Evolutionary conservation across 2,888 invertebrate genomes (phyloP), one percentile per base, ranked within the genome.

Genomic region (Scaptomyza parva): DNA sequence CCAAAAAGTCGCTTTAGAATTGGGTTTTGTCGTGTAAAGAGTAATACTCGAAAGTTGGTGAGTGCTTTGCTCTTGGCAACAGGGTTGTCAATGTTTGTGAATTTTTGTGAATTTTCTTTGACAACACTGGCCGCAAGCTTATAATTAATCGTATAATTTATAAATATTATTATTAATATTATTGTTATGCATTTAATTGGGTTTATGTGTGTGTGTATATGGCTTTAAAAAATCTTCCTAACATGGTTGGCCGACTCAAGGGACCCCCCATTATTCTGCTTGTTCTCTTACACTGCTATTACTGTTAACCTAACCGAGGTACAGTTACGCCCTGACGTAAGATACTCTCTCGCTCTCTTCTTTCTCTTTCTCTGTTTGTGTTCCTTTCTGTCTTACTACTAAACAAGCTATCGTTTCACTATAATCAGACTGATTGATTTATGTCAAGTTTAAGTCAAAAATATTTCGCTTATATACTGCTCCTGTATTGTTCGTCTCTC

Each of bases 131-230:
- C 11, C 12, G 9, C 12, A 4, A 53, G 63, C 47, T 39, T 69
- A 54, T 54, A 53, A 47, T 22, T 57, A 55, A 48, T 55, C 54
- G 39, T 69, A 55, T 67, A 63, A 39, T 58, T 57, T 67, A 64
- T 79, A 69, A 69, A 75, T 71, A 51, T 58, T 52, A 26, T 57
- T 74, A 44, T 72, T 58, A 51, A 57, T 45, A 20, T 41, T 65
- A 60, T 45, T 76, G 53, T 40, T 74, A 63, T 80, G 57, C 40
- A 47, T 48, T 59, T 60, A 59, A 47, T 61, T 60, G 66, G 44
- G 43, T 69, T 35, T 75, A 60, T 73, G 61, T 78, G 78, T 80
- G 62, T 65, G 37, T 72, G 67, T 73, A 67, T 82, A 81, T 81
- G 65, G 79, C 70, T 76, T 67, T 70, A 57, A 59, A 64, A 85